Evolutionary conservation across 2,113 vertebrate species (phyloP).

Genomic region (Eulacestoma nigropectus): DNA sequence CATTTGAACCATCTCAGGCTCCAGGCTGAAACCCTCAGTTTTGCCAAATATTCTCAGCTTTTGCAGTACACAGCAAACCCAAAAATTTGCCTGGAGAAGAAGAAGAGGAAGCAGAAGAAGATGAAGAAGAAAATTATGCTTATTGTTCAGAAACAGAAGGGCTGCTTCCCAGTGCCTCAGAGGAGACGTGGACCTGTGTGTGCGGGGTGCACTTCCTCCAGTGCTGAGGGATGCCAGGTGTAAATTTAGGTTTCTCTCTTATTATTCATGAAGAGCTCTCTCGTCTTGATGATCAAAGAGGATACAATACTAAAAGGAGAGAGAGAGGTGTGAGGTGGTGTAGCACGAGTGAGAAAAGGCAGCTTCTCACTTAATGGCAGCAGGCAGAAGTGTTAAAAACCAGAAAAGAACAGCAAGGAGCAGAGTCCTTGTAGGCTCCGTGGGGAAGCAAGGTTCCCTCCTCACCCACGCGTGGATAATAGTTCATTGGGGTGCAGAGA

Average conservation of each 20-base stretch:
- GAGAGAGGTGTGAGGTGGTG: not conserved
- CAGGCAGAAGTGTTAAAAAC: not conserved
- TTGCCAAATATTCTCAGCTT: not conserved
- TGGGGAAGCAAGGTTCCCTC: not conserved
- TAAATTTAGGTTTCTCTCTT: not conserved
- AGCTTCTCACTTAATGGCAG: not conserved
- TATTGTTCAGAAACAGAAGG: not conserved
- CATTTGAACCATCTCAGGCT: not conserved
- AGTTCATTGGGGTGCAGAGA: not conserved
- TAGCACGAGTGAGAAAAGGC: not conserved
- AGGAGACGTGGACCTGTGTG: not conserved
- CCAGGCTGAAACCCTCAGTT: not conserved
- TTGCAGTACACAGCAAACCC: not conserved
- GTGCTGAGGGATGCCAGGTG: not conserved
- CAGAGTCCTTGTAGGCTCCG: accelerated
- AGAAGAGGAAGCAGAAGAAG: not conserved
- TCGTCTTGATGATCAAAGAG: not conserved
- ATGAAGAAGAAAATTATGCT: not conserved
- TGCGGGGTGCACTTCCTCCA: not conserved
- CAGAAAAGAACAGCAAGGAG: not conserved
- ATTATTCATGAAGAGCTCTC: not conserved
- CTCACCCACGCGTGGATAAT: not conserved
- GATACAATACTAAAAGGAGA: not conserved
- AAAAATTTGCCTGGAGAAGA: not conserved
- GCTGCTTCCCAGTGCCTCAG: not conserved